phyloP scores from a whole-genome alignment of 2,113 vertebrate genomes.

The Edolisoma coerulescens region DNA sequence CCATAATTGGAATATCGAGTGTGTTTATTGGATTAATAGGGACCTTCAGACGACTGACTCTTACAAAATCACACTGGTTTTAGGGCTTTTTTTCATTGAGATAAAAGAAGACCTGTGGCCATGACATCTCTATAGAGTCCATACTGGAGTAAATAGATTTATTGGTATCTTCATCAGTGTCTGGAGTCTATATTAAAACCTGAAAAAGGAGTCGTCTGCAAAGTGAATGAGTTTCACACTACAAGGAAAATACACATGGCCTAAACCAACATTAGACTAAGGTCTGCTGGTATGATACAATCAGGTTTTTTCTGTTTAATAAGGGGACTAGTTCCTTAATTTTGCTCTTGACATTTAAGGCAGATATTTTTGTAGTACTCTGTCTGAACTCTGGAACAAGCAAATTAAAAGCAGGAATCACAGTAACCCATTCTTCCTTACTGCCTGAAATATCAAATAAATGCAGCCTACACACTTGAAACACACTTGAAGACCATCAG shows the following conservation, averaged over 20 bases:
- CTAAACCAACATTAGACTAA: not conserved
- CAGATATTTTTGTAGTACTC: not conserved
- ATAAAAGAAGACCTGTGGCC: not conserved
- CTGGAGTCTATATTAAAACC: not conserved
- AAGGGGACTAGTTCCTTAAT: not conserved
- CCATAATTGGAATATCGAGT: not conserved
- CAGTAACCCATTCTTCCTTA: not conserved
- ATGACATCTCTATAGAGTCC: not conserved
- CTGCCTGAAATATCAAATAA: not conserved
- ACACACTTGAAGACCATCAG: not conserved
- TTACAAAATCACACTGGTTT: not conserved
- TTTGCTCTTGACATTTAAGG: not conserved
- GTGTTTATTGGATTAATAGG: not conserved
- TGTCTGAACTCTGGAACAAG: not conserved
- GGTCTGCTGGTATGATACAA: not conserved
- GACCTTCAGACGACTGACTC: not conserved
- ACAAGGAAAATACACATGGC: not conserved
- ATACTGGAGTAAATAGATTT: not conserved
- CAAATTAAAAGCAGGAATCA: constrained; percentile 12
- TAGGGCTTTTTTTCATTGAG: not conserved
- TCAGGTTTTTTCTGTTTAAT: not conserved
- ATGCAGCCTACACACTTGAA: not conserved
- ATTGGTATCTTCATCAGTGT: not conserved
- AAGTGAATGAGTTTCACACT: not conserved
- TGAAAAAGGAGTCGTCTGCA: not conserved